Percentiles rank a stretch among this genome's conserved stretches.
Evolutionary conservation across 2,113 vertebrate genomes (phyloP).

Genomic region (Epinephelus lanceolatus): DNA sequence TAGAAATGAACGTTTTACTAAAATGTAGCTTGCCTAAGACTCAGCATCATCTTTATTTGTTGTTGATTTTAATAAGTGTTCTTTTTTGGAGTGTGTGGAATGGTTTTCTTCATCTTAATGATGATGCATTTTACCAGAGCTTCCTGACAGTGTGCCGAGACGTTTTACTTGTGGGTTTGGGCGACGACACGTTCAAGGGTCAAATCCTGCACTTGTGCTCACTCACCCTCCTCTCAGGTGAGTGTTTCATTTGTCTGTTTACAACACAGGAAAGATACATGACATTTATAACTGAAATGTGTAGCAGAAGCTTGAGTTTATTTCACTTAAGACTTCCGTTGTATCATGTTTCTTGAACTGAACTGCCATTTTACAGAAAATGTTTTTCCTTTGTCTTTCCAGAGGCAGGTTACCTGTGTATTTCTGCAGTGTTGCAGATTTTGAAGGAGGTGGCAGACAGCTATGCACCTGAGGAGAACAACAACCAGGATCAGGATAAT

Average conservation of each 20-base stretch:
- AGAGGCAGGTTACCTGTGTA: conserved; percentile 88
- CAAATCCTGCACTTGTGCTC: conserved; percentile 86
- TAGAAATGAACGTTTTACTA: background rate
- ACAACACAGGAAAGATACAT: background rate
- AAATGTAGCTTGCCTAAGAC: background rate
- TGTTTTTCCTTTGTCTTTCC: conserved; percentile 42
- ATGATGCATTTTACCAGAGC: conserved; percentile 77
- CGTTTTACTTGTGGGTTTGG: conserved; percentile 89
- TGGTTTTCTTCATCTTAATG: background rate
- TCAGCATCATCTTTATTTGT: background rate
- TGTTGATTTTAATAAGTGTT: conserved; percentile 1
- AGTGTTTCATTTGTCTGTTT: conserved; percentile 17
- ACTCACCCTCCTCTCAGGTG: conserved; percentile 87
- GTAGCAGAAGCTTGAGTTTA: background rate
- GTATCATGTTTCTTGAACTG: background rate
- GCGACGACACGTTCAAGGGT: conserved; percentile 84
- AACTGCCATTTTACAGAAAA: background rate
- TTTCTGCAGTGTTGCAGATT: conserved; percentile 85
- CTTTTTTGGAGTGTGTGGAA: background rate
- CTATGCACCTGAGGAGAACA: conserved; percentile 69
- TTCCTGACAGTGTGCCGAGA: conserved; percentile 89
- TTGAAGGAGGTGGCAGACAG: conserved; percentile 88
- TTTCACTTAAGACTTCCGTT: background rate
- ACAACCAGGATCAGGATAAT: conserved; percentile 53
- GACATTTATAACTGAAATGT: background rate